phyloP scores from a whole-genome alignment of 2,797 vertebrate genomes.

The Hafferia zeledoni region DNA sequence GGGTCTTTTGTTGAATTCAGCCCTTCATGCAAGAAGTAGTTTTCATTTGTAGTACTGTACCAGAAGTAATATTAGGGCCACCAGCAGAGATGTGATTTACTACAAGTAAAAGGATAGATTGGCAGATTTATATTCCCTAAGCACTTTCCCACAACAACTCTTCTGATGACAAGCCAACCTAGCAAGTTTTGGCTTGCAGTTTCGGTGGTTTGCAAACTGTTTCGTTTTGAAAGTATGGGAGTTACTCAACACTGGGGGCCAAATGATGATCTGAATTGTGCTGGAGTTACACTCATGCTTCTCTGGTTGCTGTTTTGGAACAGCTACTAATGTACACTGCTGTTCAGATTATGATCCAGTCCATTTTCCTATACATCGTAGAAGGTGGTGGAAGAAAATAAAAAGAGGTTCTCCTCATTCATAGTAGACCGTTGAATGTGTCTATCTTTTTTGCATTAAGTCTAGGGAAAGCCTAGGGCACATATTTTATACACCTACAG shows the following conservation, averaged over 20 bases:
- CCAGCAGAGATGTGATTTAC: slow-evolving; percentile 32
- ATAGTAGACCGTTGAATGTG: not conserved
- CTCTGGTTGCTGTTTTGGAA: slow-evolving; percentile 25
- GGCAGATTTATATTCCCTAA: slow-evolving; percentile 46
- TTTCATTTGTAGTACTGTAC: slow-evolving; percentile 36
- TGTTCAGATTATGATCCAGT: not conserved
- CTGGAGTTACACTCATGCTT: not conserved
- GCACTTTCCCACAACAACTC: slow-evolving; percentile 66
- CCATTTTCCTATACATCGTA: not conserved
- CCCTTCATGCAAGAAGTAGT: not conserved
- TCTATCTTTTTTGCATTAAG: slow-evolving; percentile 7
- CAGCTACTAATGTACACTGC: not conserved
- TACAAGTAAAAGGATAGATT: slow-evolving; percentile 16
- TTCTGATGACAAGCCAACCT: slow-evolving; percentile 62
- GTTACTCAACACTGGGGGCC: slow-evolving; percentile 51
- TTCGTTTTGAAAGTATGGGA: slow-evolving; percentile 68
- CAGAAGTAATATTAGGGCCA: slow-evolving; percentile 4
- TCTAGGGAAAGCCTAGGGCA: slow-evolving; percentile 34
- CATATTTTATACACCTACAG: slow-evolving; percentile 47
- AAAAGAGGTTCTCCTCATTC: not conserved
- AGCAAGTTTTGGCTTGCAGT: slow-evolving; percentile 71
- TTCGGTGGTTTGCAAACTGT: slow-evolving; percentile 71
- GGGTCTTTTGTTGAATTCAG: not conserved
- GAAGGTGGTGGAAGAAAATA: not conserved
- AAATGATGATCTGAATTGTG: slow-evolving; percentile 40